phyloP scores from a whole-genome alignment of 1,140 invertebrate species.

The Diachasma alloeum region DNA sequence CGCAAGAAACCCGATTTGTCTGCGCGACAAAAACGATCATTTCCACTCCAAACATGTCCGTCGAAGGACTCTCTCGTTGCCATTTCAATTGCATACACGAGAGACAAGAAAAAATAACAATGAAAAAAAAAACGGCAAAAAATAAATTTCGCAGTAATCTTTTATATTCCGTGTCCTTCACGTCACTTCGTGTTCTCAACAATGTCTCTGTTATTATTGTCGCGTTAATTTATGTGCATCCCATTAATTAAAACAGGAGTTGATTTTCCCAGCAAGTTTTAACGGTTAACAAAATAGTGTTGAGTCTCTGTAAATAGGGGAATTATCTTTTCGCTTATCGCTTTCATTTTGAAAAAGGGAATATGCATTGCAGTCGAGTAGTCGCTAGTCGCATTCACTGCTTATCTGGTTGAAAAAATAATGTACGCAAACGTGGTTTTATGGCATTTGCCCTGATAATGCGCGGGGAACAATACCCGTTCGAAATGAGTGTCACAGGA shows the following conservation, averaged over 20 bases:
- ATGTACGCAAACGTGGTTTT: not conserved
- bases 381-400: not conserved
- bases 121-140: not conserved
- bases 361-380: not conserved
- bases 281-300: not conserved
- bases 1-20: not conserved
- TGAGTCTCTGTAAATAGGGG: not conserved
- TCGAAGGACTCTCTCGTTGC: conserved; percentile 7
- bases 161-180: not conserved
- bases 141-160: not conserved
- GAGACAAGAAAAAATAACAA: not conserved
- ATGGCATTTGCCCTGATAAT: not conserved
- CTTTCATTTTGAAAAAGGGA: not conserved
- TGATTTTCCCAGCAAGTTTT: not conserved
- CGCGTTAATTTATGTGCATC: not conserved
- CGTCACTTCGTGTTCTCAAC: not conserved
- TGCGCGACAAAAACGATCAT: not conserved
- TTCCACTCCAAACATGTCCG: conserved; percentile 13
- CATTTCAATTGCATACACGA: conserved; percentile 4
- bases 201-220: not conserved
- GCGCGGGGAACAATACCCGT: not conserved
- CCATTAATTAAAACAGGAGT: not conserved
- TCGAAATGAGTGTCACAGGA: not conserved
- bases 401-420: not conserved
- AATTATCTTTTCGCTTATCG: not conserved